Base-by-base conservation (phyloP, 2,113 vertebrate genomes). In the Scolopax mira region DNA sequence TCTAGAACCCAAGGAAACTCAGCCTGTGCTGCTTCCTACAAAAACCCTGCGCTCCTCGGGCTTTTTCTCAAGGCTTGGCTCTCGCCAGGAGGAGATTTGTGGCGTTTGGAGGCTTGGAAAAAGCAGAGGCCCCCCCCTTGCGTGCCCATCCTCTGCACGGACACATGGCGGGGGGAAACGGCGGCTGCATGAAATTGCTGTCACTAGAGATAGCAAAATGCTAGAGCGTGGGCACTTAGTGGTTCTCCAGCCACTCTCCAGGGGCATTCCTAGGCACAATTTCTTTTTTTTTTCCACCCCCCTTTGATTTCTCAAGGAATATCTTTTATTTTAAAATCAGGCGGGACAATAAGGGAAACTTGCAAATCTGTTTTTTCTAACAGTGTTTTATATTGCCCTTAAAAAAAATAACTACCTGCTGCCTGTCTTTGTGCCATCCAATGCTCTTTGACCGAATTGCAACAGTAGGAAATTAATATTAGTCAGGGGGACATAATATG, bases 311-410 rank as follows among this genome's bases (percentile, higher is more conserved):
- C 79, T 65, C 46, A 2, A 9, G 74, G 55, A 66, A n/a, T n/a
- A 8, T 14, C 9, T 89, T 79, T 60, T 18, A 35, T 65, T 85
- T 73, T 82, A 21, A 75, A 85, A 42, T 42, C 17, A 1, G 33
- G 6, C 21, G 55, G 66, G 88, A 24, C 44, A n/a, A 46, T 5
- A 48, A 70, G 49, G 37, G 61, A 60, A 92, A 42, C 21, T 13
- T 4, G 27, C 27, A 67, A 52, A 62, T 42, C 44, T 44, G 28
- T 11, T 73, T 85, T 61, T 77, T 14, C 42, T 89, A n/a, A 7
- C 0, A 3, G 23, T 16, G 54, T 12, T 74, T 80, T 74, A 9
- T 78, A 24, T 8, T 33, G 11, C 11, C 3, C 0, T 46, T 28
- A 41, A 9, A 13, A 69, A 67, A 21, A 23, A 18, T 33, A 22